These are phyloP conservation scores for Dysdera silvatica DNA, from an alignment of 1,140 invertebrate genomes.

Conservation along the genomic window DNA sequence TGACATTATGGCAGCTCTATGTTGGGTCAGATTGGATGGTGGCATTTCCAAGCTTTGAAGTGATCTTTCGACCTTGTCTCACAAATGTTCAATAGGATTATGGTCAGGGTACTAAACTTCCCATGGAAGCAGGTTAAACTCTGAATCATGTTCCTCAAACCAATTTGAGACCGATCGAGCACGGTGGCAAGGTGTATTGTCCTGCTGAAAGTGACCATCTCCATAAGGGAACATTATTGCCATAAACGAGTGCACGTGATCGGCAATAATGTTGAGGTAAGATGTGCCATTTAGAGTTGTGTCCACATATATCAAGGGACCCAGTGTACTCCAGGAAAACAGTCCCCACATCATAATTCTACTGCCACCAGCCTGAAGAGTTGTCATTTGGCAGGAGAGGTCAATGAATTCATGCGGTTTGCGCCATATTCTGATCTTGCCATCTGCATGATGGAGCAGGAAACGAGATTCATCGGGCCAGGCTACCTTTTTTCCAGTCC, in stretches of 20 bases:
- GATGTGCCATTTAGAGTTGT: neutral
- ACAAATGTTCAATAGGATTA: neutral
- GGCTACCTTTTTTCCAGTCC: slow-evolving; percentile 15
- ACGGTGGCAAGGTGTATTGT: slow-evolving; percentile 5
- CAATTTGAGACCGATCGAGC: neutral
- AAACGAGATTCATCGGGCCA: slow-evolving; percentile 19
- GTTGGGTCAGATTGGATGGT: slow-evolving; percentile 10
- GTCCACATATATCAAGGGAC: neutral
- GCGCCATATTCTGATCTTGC: slow-evolving; percentile 7
- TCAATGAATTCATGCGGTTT: slow-evolving; percentile 8
- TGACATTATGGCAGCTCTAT: slow-evolving; percentile 4
- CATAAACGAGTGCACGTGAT: slow-evolving; percentile 6
- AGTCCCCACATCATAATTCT: slow-evolving; percentile 1
- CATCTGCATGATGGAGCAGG: slow-evolving; percentile 25
- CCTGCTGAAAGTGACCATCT: slow-evolving; percentile 2
- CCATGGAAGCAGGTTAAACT: neutral
- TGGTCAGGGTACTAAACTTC: neutral
- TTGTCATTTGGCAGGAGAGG: slow-evolving; percentile 6
- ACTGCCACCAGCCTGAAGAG: neutral
- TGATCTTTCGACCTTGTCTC: neutral
- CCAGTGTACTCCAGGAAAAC: neutral
- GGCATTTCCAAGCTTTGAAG: slow-evolving; percentile 1
- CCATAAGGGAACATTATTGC: neutral
- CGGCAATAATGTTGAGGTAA: slow-evolving; percentile 7
- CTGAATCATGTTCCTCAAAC: neutral